Base-by-base conservation (phyloP, 2,888 invertebrate species). In the Ceraclea dissimilis region DNA sequence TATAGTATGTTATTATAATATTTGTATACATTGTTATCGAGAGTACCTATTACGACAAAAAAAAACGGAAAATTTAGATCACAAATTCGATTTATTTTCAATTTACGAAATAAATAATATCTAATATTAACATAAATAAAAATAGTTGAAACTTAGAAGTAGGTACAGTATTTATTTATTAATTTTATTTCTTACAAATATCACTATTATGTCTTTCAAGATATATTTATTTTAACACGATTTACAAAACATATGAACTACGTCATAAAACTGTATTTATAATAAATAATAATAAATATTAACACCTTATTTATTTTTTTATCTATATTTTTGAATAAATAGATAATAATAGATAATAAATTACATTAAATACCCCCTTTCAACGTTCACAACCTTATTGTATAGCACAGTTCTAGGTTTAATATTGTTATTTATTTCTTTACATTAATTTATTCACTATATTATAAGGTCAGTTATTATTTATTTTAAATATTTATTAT, bases 141-240 rank as follows among this genome's bases (percentile, higher is more conserved):
- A n/a, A n/a, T n/a, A n/a, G n/a, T n/a, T n/a, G n/a, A n/a, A n/a
- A n/a, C n/a, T n/a, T n/a, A n/a, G n/a, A n/a, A n/a, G n/a, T n/a
- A n/a, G n/a, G n/a, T n/a, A n/a, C n/a, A n/a, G n/a, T n/a, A n/a
- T n/a, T n/a, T n/a, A n/a, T n/a, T n/a, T 47, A 47, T 31, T 8
- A 8, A 39, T 39, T 56, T 19, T 33, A 31, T 44, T 49, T 57
- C 44, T 51, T 56, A 56, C 52, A 57, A 49, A 57, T 59, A 60
- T 60, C 60, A 60, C 60, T 60, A 54, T 57, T 53, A 52, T 54
- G 60, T 60, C 60, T 60, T 61, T 61, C 61, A 56, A 31, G 33
- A 50, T 43, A 21, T 8, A 43, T 43, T 5, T 13, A 26, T 26
- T 26, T 4, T 26, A 26, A 26, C 26, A n/a, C n/a, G n/a, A n/a